phyloP scores from a whole-genome alignment of 2,113 vertebrate genomes.

The Sarotherodon lohbergeri region DNA sequence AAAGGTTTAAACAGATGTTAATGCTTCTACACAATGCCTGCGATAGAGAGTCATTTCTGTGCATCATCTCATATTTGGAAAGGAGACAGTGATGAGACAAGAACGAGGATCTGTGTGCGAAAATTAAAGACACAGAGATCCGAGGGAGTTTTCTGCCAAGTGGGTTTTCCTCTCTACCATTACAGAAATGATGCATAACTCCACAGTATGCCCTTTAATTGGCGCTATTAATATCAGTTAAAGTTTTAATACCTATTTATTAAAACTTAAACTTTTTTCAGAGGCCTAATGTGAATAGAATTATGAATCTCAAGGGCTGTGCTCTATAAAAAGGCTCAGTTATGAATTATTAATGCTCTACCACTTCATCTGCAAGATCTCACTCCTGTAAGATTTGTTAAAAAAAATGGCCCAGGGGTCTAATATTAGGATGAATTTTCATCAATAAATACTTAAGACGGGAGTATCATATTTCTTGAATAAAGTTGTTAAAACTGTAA shows the following conservation, averaged over 20 bases:
- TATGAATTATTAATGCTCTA: conserved; percentile 72
- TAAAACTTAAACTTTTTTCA: conserved; percentile 66
- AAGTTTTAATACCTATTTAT: conserved; percentile 78
- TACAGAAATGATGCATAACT: conserved; percentile 67
- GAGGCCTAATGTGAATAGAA: conserved; percentile 64
- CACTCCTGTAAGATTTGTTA: conserved; percentile 61
- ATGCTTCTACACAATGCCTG: neutral
- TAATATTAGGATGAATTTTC: conserved; percentile 62
- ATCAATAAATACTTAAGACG: conserved; percentile 49
- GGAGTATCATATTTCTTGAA: conserved; percentile 33
- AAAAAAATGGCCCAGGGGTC: conserved; percentile 69
- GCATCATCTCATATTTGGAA: conserved; percentile 2
- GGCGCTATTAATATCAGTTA: conserved; percentile 77
- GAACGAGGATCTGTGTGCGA: neutral
- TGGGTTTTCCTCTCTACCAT: conserved; percentile 42
- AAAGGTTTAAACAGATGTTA: conserved; percentile 49
- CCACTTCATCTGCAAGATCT: conserved; percentile 70
- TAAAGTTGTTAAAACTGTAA: conserved; percentile 32
- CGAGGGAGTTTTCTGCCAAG: conserved; percentile 14
- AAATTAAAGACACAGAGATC: neutral
- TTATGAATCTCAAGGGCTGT: conserved; percentile 71
- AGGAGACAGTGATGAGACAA: conserved; percentile 20
- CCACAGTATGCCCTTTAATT: conserved; percentile 63
- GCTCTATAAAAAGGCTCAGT: conserved; percentile 73
- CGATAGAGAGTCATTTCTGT: neutral